Evolutionary conservation across 2,797 vertebrate species (phyloP).

Genomic region (Megaceryle alcyon): DNA sequence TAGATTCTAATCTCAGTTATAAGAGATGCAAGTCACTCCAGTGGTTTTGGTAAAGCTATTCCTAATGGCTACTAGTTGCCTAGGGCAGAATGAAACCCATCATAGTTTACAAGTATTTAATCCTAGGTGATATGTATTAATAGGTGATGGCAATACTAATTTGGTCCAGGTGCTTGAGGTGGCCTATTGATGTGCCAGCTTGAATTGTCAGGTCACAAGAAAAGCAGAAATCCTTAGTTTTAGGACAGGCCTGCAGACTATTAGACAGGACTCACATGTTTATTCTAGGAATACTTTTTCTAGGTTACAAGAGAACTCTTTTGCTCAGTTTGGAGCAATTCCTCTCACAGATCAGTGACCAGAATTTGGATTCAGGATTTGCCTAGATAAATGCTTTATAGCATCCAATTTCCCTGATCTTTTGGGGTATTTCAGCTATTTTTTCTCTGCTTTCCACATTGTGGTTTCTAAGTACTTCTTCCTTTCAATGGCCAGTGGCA

Average conservation of each 20-base stretch:
- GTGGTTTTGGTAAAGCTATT: background rate
- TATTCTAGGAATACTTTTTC: background rate
- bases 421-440: background rate
- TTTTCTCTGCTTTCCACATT: background rate
- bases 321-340: background rate
- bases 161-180: background rate
- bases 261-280: background rate
- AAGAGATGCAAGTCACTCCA: background rate
- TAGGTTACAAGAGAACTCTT: background rate
- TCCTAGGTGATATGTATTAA: background rate
- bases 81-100: background rate
- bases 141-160: background rate
- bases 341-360: background rate
- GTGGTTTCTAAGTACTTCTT: background rate
- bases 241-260: background rate
- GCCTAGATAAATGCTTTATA: background rate
- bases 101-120: background rate
- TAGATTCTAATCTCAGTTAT: background rate
- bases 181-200: background rate
- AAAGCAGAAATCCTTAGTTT: background rate
- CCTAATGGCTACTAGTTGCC: background rate
- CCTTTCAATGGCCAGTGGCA: background rate
- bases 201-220: background rate
- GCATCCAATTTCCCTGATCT: background rate
- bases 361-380: background rate